phyloP scores from a whole-genome alignment of 2,888 invertebrate species.

The Oscheius sp. region DNA sequence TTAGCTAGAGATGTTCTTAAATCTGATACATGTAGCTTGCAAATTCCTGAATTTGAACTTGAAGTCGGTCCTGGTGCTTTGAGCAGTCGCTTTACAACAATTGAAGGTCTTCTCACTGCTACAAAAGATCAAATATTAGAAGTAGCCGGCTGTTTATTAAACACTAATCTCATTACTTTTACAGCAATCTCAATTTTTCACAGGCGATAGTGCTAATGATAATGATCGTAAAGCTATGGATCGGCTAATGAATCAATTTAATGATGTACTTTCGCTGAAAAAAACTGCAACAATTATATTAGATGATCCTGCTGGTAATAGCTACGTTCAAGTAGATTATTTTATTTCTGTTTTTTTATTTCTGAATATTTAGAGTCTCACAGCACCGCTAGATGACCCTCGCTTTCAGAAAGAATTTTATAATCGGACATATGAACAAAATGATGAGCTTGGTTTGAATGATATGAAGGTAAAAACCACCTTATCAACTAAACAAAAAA shows the following conservation, averaged over 20 bases:
- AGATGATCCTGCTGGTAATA: conserved; percentile 97
- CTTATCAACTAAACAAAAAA: not conserved
- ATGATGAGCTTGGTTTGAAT: conserved; percentile 92
- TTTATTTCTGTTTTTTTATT: not conserved
- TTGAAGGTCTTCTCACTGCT: conserved; percentile 86
- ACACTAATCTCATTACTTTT: conserved; percentile 2
- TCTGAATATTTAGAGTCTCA: conserved; percentile 55
- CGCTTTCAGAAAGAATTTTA: conserved; percentile 81
- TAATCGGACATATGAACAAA: conserved; percentile 86
- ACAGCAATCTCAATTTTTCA: conserved; percentile 64
- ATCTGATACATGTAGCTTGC: conserved; percentile 83
- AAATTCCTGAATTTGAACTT: conserved; percentile 87
- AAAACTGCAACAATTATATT: conserved; percentile 80
- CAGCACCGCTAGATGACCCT: conserved; percentile 72
- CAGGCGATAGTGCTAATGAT: conserved; percentile 64
- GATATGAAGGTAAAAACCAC: conserved; percentile 83
- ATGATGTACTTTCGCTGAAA: conserved; percentile 54
- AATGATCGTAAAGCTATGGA: conserved; percentile 47
- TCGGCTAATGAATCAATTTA: conserved; percentile 51
- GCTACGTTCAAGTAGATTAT: conserved; percentile 81
- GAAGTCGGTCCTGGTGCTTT: conserved; percentile 85
- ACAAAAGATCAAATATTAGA: conserved; percentile 77
- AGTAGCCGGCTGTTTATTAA: not conserved
- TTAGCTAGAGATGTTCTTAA: conserved; percentile 92
- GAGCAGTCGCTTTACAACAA: conserved; percentile 91